Evolutionary conservation across 2,797 vertebrate species (phyloP), one percentile per base, ranked within the genome.

Genomic region (Aselliscus stoliczkanus): DNA sequence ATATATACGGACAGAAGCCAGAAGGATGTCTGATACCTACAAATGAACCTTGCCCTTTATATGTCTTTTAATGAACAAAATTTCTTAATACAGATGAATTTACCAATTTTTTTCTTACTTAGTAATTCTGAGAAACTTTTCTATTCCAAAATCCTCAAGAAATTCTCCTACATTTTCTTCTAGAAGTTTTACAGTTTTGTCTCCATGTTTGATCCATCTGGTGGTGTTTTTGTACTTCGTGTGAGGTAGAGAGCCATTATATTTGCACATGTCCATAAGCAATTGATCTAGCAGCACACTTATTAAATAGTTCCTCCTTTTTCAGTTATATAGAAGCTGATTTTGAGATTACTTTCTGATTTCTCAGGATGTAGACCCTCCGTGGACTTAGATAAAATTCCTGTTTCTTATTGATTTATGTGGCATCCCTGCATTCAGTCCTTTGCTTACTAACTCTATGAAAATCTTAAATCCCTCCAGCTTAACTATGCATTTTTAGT

Each of bases 81-180:
- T 27, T 77, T 92, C 3, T 37, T 80, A 84, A 75, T 29, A 10
- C 8, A 34, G 44, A 34, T 10, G 54, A 37, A 88, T 65, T 84
- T 54, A 80, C 25, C 60, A 92, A 81, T 23, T 82, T 95, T 56
- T 92, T 76, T 88, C 58, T 73, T 12, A 13, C 70, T 75, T 62
- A 34, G 17, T 42, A 89, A 82, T 56, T 96, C 52, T 72, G 12
- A 95, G 37, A 62, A 92, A 84, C 50, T 62, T 95, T 95, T 87
- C 54, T 84, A 89, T 83, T 76, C 20, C 72, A 64, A 90, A 95
- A 88, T 37, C n/a, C 69, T 93, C 80, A 77, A 77, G 76, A 70
- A 76, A 90, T 54, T 88, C 77, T 70, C n/a, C 34, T 84, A 25
- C 0, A 1, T 77, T 79, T 83, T 69, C 58, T 81, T 62, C 14